Evolutionary conservation across 2,113 vertebrate species (phyloP), one percentile per base, ranked within the genome.

Genomic region (Engystomops pustulosus): DNA sequence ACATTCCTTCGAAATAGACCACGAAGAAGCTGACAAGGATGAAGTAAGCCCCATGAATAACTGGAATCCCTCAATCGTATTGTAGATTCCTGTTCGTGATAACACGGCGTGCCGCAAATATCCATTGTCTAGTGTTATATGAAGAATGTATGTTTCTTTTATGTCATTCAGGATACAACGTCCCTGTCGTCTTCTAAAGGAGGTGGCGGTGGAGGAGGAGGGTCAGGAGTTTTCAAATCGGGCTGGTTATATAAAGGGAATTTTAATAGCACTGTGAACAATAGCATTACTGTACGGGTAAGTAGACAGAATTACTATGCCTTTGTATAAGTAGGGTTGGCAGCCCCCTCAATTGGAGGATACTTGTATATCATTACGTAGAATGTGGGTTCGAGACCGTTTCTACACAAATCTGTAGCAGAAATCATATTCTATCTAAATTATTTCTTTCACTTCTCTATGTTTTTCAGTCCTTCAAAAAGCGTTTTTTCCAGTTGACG

Each of bases 211-310:
- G 91, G 90, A 7, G 93, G 95, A 71, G 93, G 95, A 75, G 93
- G 94, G 34, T 91, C 94, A 0, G 96, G 97, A 67, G 96, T 98
- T 89, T 99, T 97, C 92, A 96, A 96, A 86, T 97, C 96, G 30
- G 98, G 98, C 80, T 99, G 98, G 98, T 96, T 99, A 36, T 98
- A 99, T 92, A 99, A 99, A 90, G 98, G 98, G 72, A 99, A 99
- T 92, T 99, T 99, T 79, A 99, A 99, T 90, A 99, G 97, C 92
- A 98, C 96, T 1, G 96, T 98, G 88, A 98, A 99, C 93, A 99
- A 99, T 41, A 99, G 97, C 70, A 95, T 99, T 87, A 99, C 97
- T 85, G 97, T 99, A 41, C 94, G 97, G 95, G 98, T 99, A 90
- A 96, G 96, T 88, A 88, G 70, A 76, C 44, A 23, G 15, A 2